phyloP scores from a whole-genome alignment of 2,888 invertebrate genomes.

The Synergus umbraculus region DNA sequence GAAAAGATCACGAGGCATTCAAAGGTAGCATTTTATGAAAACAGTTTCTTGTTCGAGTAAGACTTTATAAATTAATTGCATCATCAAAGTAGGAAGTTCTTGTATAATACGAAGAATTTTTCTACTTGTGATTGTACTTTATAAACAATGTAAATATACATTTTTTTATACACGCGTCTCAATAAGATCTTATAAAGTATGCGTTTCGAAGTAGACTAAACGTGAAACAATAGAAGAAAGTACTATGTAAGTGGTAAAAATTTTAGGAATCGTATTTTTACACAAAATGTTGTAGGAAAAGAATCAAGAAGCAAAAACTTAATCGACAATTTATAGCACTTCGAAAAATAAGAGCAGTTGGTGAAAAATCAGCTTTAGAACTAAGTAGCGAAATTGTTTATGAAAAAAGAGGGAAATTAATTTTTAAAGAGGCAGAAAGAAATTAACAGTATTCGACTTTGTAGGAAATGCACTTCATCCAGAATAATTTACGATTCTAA shows the following conservation, averaged over 20 bases:
- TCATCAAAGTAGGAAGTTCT: background rate
- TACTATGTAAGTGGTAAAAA: slow-evolving; percentile 25
- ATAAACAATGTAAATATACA: slow-evolving; percentile 37
- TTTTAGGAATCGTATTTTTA: slow-evolving; percentile 38
- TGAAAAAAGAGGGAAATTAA: background rate
- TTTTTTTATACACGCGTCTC: slow-evolving; percentile 5
- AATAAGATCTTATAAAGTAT: background rate
- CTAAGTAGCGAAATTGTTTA: slow-evolving; percentile 13
- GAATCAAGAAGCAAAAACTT: background rate
- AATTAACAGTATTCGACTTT: slow-evolving; percentile 35
- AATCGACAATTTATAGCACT: background rate
- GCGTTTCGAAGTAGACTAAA: background rate
- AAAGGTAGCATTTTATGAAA: slow-evolving; percentile 25
- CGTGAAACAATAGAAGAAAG: slow-evolving; percentile 15
- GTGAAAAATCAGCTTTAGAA: slow-evolving; percentile 9
- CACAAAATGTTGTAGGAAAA: slow-evolving; percentile 22
- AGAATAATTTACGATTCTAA: background rate
- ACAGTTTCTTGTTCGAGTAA: background rate
- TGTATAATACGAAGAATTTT: background rate
- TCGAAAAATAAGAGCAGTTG: background rate
- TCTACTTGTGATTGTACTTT: background rate
- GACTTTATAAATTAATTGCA: slow-evolving; percentile 6
- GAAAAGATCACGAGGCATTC: slow-evolving; percentile 15
- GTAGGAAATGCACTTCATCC: slow-evolving; percentile 1
- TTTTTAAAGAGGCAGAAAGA: background rate